phyloP scores from a whole-genome alignment of 37 sponge, comb jelly and placozoan genomes.

The Aplysina aerophoba region DNA sequence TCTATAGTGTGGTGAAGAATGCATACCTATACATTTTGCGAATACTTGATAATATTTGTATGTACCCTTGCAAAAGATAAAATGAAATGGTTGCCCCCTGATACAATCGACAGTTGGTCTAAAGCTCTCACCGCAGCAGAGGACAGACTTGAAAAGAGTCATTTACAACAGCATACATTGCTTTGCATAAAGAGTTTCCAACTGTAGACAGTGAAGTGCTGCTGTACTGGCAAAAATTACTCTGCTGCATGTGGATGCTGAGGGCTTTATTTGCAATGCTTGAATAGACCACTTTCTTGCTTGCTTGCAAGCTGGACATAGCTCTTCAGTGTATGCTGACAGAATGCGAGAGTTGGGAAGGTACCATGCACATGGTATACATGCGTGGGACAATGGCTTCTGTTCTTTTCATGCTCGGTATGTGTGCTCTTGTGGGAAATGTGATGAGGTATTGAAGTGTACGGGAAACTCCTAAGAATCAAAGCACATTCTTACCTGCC shows the following conservation, averaged over 20 bases:
- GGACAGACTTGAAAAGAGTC: neutral
- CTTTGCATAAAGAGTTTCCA: neutral
- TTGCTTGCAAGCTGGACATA: neutral
- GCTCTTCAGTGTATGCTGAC: neutral
- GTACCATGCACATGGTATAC: conserved; percentile 1
- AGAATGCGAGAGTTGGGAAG: neutral
- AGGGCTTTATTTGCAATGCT: neutral
- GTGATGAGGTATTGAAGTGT: neutral
- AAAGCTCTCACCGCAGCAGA: conserved; percentile 37
- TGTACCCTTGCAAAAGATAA: conserved; percentile 32
- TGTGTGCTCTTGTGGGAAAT: neutral
- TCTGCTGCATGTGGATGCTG: conserved; percentile 14
- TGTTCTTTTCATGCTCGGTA: neutral
- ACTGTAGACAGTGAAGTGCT: neutral
- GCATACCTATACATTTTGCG: conserved; percentile 6
- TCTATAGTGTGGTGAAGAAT: neutral
- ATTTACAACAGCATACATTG: neutral
- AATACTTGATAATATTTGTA: conserved; percentile 42
- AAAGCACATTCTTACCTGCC: neutral
- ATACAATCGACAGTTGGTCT: conserved; percentile 26
- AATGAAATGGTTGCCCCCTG: conserved; percentile 13
- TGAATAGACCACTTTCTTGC: neutral
- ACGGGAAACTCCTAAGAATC: neutral
- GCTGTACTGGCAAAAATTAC: neutral
- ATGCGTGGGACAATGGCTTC: neutral